These are phyloP conservation scores for Blennius ocellaris DNA, from an alignment of 2,113 vertebrate species.

Conservation along the genomic window DNA sequence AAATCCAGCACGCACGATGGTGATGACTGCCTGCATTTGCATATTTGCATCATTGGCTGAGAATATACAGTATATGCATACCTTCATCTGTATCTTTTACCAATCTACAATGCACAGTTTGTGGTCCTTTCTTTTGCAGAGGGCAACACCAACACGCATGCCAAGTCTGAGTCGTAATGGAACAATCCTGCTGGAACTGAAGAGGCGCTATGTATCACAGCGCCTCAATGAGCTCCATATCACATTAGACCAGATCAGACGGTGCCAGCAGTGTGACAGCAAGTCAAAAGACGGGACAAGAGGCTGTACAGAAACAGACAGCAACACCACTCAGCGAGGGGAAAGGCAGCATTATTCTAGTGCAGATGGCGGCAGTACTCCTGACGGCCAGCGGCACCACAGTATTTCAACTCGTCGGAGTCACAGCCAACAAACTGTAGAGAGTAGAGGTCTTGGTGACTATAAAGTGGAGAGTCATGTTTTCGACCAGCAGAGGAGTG, in stretches of 20 bases:
- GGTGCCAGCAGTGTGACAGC: slow-evolving; percentile 59
- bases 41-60: slow-evolving; percentile 4
- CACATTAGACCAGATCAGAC: slow-evolving; percentile 66
- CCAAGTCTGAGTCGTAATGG: slow-evolving; percentile 70
- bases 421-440: slow-evolving; percentile 34
- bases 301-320: slow-evolving; percentile 34
- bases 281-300: slow-evolving; percentile 44
- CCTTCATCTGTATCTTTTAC: background rate
- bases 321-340: slow-evolving; percentile 32
- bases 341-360: slow-evolving; percentile 21
- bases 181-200: slow-evolving; percentile 76
- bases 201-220: slow-evolving; percentile 70
- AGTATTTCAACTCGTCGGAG: slow-evolving; percentile 37
- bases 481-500: slow-evolving; percentile 46
- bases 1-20: slow-evolving; percentile 2
- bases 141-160: slow-evolving; percentile 26
- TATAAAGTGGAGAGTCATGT: slow-evolving; percentile 56
- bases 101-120: slow-evolving; percentile 15
- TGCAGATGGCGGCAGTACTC: slow-evolving; percentile 14
- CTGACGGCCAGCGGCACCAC: slow-evolving; percentile 24
- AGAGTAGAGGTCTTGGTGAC: slow-evolving; percentile 35
- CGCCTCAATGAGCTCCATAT: slow-evolving; percentile 76
- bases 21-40: slow-evolving; percentile 7
- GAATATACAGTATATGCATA: background rate
- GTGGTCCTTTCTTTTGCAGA: slow-evolving; percentile 42